Evolutionary conservation across 2,888 invertebrate species (phyloP), one percentile per base, ranked within the genome.

Genomic region (Thelaira solivaga): DNA sequence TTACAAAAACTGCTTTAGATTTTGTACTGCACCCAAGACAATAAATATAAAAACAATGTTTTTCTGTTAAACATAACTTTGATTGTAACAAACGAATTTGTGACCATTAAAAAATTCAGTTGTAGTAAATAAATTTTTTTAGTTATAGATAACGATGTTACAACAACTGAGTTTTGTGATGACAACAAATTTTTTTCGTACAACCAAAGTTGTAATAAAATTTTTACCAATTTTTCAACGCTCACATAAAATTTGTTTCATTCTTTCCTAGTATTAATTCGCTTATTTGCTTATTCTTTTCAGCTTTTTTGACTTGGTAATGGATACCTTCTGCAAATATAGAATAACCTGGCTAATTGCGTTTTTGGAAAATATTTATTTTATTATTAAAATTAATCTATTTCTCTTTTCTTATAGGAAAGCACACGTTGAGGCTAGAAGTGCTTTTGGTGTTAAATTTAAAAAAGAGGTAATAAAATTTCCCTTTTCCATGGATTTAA

Each of bases 381-480:
- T n/a, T 10, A n/a, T 22, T 41, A 26, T 16, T 8, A 13, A n/a
- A 57, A 61, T 57, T 81, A 81, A 81, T 62, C 65, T 81, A 80
- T 81, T 81, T 80, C 45, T 79, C 64, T 65, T 41, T n/a, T 67
- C 71, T 51, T 77, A 1, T 78, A 76, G 80, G 68, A n/a, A n/a
- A n/a, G n/a, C n/a, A n/a, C n/a, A n/a, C n/a, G n/a, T n/a, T n/a
- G n/a, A n/a, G n/a, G n/a, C n/a, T n/a, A n/a, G n/a, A n/a, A n/a
- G n/a, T n/a, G n/a, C n/a, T n/a, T n/a, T n/a, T n/a, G n/a, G n/a
- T n/a, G n/a, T n/a, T n/a, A n/a, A n/a, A n/a, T n/a, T n/a, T n/a
- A n/a, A n/a, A n/a, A 24, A 45, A 31, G 64, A 72, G 57, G 64
- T 65, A 65, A 67, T 57, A 51, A 43, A 71, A 29, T 18, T 47